Percentiles rank a stretch among this genome's conserved stretches.
Conservation (phyloP, 2,888 invertebrate genomes). For the Argyresthia albistria region DNA sequence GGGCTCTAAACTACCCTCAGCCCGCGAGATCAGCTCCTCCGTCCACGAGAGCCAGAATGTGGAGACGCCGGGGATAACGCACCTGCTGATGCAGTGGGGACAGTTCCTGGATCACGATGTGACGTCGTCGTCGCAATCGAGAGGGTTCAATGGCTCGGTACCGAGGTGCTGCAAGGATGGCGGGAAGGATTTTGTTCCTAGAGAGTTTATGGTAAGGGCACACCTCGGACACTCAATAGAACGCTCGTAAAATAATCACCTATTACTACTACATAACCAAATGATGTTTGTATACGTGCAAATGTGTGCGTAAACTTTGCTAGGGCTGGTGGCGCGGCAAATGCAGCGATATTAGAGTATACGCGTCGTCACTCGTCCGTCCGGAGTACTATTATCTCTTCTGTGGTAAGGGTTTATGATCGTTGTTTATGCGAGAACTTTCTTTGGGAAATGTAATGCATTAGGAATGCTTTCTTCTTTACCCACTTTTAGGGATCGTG, state of each 20-base stretch:
- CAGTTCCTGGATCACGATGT: slow-evolving; percentile 93
- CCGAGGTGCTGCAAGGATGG: slow-evolving; percentile 82
- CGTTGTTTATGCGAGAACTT: too few species aligned
- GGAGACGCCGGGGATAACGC: slow-evolving; percentile 78
- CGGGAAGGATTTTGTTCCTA: slow-evolving; percentile 73
- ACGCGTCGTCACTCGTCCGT: background rate
- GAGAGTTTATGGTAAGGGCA: slow-evolving; percentile 76
- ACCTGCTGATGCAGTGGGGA: slow-evolving; percentile 93
- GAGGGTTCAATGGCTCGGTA: slow-evolving; percentile 84
- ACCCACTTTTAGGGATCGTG: too few species aligned
- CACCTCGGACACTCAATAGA: too few species aligned
- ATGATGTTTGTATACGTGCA: too few species aligned
- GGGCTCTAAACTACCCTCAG: slow-evolving; percentile 78
- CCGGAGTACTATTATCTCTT: background rate
- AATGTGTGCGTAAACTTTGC: too few species aligned
- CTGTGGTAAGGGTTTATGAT: too few species aligned
- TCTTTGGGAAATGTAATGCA: too few species aligned
- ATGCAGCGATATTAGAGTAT: too few species aligned
- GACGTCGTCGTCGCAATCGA: slow-evolving; percentile 82
- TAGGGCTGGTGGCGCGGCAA: too few species aligned
- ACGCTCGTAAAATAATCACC: too few species aligned
- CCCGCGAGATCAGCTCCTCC: slow-evolving; percentile 80
- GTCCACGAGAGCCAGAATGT: slow-evolving; percentile 74
- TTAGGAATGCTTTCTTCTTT: too few species aligned
- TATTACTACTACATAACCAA: too few species aligned